Conservation (phyloP, 2,888 invertebrate genomes). For the Leptinotarsa juncta region DNA sequence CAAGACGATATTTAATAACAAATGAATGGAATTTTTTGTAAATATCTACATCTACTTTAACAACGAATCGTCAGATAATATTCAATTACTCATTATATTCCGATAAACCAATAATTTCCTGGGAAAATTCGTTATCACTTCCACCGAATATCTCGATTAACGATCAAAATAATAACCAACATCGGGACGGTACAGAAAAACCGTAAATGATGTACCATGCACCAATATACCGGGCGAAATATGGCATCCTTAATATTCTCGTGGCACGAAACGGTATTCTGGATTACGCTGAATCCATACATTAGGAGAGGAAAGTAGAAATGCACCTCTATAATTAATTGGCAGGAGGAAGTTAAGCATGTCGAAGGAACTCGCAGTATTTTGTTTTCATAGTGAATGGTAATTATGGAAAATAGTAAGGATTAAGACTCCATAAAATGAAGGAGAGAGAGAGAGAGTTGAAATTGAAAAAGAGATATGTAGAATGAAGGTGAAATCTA, state of each 20-base stretch:
- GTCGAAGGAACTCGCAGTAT: conserved; percentile 14
- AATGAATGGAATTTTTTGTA: no score
- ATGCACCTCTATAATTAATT: conserved; percentile 26
- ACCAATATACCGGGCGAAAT: conserved; percentile 27
- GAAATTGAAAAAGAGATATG: no score
- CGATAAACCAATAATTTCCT: background rate
- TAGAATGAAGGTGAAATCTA: no score
- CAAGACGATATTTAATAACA: no score
- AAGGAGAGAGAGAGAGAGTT: no score
- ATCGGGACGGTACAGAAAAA: conserved; percentile 25
- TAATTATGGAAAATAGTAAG: background rate
- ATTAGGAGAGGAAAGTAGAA: conserved; percentile 22
- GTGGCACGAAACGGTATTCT: conserved; percentile 30
- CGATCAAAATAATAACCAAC: conserved; percentile 4
- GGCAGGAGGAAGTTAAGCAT: background rate
- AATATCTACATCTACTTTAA: no score
- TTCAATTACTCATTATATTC: no score
- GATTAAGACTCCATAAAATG: no score
- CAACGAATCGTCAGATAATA: no score
- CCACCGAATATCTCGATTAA: background rate
- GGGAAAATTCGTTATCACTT: background rate
- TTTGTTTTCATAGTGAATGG: background rate
- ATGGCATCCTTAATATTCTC: conserved; percentile 31
- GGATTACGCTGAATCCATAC: conserved; percentile 30
- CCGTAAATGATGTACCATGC: conserved; percentile 42